Base-by-base conservation (phyloP, 2,113 vertebrate genomes). In the Myocastor coypus region DNA sequence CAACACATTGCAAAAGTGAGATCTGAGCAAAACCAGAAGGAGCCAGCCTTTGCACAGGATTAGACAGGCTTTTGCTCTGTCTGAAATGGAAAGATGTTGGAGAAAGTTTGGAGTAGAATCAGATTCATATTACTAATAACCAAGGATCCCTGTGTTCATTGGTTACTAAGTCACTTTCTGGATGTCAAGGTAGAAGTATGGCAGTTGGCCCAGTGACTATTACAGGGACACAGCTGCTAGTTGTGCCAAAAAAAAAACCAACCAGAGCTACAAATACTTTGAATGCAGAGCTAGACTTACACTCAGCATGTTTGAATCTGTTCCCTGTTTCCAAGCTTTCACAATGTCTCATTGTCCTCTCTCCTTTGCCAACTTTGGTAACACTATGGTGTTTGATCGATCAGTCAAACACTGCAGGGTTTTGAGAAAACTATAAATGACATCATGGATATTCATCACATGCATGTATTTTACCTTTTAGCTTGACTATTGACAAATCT, bases 401-500 rank as follows among this genome's bases (percentile, higher is more conserved):
- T 20, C 66, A 22, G 22, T 28, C 59, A 84, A 78, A 37, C 6
- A 32, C 26, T 69, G 26, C 3, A 42, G 6, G 2, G 5, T 86
- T 83, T 86, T 94, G 61, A 78, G 66, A 69, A 89, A 97, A 86
- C 32, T 37, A 16, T 30, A 78, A 85, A 57, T 40, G 52, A n/a
- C 40, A 77, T 77, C 40, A 19, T 26, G 37, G 28, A 26, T 93
- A 28, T 37, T 90, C n/a, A 32, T 34, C 81, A 20, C 17, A 40
- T 68, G 40, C 55, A 22, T 52, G 17, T 37, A 71, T 80, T 68
- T 95, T 50, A 40, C 64, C 28, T 61, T 19, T 73, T 77, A 52
- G 17, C 86, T 77, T 95, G 80, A 75, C 13, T 37, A 37, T 94
- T 40, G 64, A 85, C 50, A 64, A 42, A 3, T 75, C 73, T 82